Conservation (phyloP, 2,113 vertebrate species). For the Thalassarche chlororhynchos region DNA sequence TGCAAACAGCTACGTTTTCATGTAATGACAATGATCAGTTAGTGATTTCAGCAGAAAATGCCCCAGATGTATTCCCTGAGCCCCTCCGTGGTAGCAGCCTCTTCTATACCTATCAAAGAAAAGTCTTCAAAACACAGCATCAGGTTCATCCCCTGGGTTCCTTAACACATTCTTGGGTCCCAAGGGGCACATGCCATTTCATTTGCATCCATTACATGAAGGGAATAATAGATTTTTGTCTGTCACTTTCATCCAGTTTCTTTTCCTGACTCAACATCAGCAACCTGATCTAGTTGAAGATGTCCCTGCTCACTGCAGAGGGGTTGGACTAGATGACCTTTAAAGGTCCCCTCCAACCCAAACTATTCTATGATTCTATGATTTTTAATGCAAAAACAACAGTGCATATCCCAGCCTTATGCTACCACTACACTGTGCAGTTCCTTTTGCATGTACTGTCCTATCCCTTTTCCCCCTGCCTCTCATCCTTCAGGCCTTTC, state of each 20-base stretch:
- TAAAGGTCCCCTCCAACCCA: neutral
- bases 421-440: neutral
- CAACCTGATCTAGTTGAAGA: neutral
- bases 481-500: neutral
- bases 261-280: neutral
- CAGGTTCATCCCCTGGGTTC: neutral
- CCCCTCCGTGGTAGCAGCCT: neutral
- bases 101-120: neutral
- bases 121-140: neutral
- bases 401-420: neutral
- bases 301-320: neutral
- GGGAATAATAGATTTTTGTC: neutral
- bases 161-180: neutral
- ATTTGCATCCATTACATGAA: neutral
- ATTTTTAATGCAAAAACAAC: neutral
- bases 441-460: neutral
- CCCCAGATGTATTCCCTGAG: neutral
- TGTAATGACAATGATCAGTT: neutral
- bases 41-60: neutral
- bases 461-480: neutral
- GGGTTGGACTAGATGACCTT: neutral
- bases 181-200: neutral
- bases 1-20: neutral
- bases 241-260: neutral
- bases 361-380: neutral